These are phyloP conservation scores for Uropsilus gracilis DNA, from an alignment of 2,113 vertebrate genomes.

Conservation along the genomic window DNA sequence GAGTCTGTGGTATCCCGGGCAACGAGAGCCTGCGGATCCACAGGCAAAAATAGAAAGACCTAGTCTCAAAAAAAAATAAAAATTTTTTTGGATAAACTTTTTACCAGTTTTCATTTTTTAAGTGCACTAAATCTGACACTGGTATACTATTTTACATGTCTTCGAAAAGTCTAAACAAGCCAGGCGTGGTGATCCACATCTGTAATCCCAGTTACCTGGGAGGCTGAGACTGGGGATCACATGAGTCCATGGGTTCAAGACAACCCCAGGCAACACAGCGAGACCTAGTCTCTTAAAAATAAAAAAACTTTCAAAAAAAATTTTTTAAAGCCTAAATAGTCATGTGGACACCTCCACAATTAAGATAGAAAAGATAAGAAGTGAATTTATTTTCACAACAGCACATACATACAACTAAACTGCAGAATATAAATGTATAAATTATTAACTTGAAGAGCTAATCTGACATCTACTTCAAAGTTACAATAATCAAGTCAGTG, in stretches of 20 bases:
- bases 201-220: too few species aligned
- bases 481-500: background rate
- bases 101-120: background rate
- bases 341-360: background rate
- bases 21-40: too few species aligned
- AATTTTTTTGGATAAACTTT: background rate
- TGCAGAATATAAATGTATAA: background rate
- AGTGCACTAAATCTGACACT: background rate
- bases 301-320: too few species aligned
- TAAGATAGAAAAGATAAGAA: background rate
- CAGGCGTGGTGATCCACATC: too few species aligned
- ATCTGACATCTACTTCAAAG: background rate
- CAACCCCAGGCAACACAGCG: too few species aligned
- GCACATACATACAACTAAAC: background rate
- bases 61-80: too few species aligned
- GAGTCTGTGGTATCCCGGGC: too few species aligned
- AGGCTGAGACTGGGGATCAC: too few species aligned
- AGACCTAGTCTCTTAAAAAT: too few species aligned
- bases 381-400: slow-evolving; percentile 42
- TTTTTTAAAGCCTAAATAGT: background rate
- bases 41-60: too few species aligned
- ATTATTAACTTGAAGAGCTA: slow-evolving; percentile 20
- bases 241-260: too few species aligned
- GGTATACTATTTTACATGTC: background rate
- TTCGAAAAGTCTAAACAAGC: slow-evolving; percentile 14